Evolutionary conservation across 1,140 invertebrate genomes (phyloP), one percentile per base, ranked within the genome.

Genomic region (Drosophila teissieri): DNA sequence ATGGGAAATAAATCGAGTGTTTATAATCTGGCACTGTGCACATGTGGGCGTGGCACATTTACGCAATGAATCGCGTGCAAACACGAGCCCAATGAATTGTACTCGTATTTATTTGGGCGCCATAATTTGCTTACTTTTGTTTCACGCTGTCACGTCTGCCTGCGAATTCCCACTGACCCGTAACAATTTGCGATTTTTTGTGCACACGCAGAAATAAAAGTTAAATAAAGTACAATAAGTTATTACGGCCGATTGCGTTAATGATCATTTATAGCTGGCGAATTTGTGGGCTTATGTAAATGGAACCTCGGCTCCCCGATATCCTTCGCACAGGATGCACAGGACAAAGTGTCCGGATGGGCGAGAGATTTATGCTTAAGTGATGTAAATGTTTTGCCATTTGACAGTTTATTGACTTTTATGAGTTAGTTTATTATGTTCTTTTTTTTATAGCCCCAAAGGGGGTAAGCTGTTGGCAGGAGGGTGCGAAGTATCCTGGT

Each of bases 391-490:
- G 80, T 63, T 69, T 74, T 63, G 70, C 70, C 76, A 83, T 83
- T 83, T 83, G 80, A 83, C 80, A 82, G 80, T 83, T 83, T 83
- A 83, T 83, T 83, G 80, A 83, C 80, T 83, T 83, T 83, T 78
- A 83, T 83, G 80, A 83, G 80, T 78, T 78, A 83, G 80, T 82
- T 82, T 82, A 82, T 82, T 83, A 74, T 78, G 22, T 61, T 42
- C 40, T 62, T 54, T 69, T 69, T 76, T 67, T 68, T 76, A 76
- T 76, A 49, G 73, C 73, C 37, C 11, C 37, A 5, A 39, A 14
- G 37, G 37, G 37, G 37, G 12, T 31, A 72, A 40, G n/a, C 12
- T 27, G 14, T 17, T 34, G 17, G 42, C 15, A 12, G 34, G 15
- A 12, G 45, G 42, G 40, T 76, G 39, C 34, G 24, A 63, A 39